Conservation (phyloP, 1,140 invertebrate species). For the Drosophila rufa region DNA sequence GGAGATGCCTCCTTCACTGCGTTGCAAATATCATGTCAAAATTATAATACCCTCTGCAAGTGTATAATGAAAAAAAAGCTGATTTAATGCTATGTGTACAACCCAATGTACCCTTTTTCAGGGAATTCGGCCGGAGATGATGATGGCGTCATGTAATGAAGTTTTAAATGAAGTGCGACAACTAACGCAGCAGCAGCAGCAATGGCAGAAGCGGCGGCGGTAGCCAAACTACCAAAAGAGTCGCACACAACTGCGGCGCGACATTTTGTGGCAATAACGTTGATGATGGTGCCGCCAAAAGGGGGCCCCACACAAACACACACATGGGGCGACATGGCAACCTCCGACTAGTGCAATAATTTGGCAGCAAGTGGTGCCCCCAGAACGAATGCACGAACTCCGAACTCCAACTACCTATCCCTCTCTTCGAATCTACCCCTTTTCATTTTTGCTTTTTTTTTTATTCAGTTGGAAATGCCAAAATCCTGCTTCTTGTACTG, state of each 20-base stretch:
- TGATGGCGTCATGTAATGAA: slow-evolving; percentile 68
- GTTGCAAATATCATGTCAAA: too few relatives aligned
- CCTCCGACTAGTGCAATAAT: slow-evolving; percentile 63
- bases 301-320: slow-evolving; percentile 24
- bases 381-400: slow-evolving; percentile 30
- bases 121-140: background rate
- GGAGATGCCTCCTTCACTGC: too few relatives aligned
- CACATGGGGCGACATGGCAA: slow-evolving; percentile 52
- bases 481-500: slow-evolving; percentile 30
- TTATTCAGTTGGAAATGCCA: slow-evolving; percentile 10
- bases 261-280: slow-evolving; percentile 80
- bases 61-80: too few relatives aligned
- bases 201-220: slow-evolving; percentile 22
- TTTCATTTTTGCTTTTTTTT: background rate
- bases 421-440: slow-evolving; percentile 6
- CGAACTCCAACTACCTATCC: slow-evolving; percentile 19
- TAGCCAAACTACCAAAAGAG: slow-evolving; percentile 19
- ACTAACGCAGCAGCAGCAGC: slow-evolving; percentile 58
- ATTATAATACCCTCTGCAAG: too few relatives aligned
- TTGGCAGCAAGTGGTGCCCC: slow-evolving; percentile 69
- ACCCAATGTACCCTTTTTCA: background rate
- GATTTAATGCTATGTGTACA: too few relatives aligned
- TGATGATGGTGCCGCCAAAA: slow-evolving; percentile 37
- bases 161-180: slow-evolving; percentile 82
- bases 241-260: slow-evolving; percentile 59